Percentiles rank a stretch among this genome's conserved stretches.
These are phyloP conservation scores for Zaprionus capensis DNA, from an alignment of 1,140 invertebrate genomes.

Conservation along the genomic window DNA sequence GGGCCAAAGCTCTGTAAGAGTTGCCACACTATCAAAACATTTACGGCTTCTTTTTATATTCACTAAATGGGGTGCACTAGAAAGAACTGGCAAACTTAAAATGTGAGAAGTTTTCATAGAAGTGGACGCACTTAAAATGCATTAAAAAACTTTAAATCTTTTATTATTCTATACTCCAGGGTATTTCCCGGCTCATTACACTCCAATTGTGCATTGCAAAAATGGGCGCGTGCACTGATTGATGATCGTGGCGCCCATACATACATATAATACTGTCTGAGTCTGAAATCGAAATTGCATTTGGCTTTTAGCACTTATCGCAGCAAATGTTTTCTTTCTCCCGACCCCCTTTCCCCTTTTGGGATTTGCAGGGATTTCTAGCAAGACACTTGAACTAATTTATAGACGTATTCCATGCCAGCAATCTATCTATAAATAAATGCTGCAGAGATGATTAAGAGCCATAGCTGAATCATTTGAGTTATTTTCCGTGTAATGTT, in stretches of 20 bases:
- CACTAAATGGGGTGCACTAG: neutral
- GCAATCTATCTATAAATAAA: conserved; percentile 20
- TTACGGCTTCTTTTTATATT: neutral
- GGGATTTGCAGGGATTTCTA: neutral
- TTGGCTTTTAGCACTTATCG: conserved; percentile 63
- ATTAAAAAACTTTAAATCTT: neutral
- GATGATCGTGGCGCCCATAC: conserved; percentile 55
- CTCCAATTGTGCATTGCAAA: neutral
- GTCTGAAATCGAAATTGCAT: conserved; percentile 44
- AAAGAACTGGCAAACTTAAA: neutral
- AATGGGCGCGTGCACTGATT: conserved; percentile 56
- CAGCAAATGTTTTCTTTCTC: conserved; percentile 20
- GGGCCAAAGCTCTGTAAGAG: conserved; percentile 24
- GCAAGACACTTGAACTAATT: conserved; percentile 7
- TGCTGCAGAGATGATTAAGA: neutral
- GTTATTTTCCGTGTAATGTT: conserved; percentile 13
- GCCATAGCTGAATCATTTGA: conserved; percentile 12
- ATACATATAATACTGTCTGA: conserved; percentile 33
- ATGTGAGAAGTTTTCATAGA: neutral
- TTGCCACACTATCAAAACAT: conserved; percentile 21
- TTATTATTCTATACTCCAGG: neutral
- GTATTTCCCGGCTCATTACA: neutral
- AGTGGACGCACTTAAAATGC: neutral
- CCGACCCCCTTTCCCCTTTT: neutral
- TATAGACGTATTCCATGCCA: neutral